Evolutionary conservation across 2,888 invertebrate genomes (phyloP).

Genomic region (Poecilus cupreus): DNA sequence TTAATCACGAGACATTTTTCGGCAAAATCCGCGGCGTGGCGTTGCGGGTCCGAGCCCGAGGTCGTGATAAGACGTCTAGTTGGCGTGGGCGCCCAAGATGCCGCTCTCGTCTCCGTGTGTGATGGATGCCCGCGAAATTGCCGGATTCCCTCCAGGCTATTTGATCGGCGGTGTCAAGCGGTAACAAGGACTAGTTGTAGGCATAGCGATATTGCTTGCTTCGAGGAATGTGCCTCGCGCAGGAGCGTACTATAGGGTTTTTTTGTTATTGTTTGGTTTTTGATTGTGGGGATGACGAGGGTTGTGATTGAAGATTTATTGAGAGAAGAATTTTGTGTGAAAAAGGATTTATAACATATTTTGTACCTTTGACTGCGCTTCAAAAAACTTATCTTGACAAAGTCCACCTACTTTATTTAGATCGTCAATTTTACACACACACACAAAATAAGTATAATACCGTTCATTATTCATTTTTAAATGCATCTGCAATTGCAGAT

Average conservation of each 20-base stretch:
- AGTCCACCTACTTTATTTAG: no score
- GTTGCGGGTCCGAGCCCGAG: background rate
- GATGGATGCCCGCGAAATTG: slow-evolving; percentile 44
- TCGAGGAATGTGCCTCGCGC: background rate
- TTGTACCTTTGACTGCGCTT: no score
- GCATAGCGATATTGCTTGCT: slow-evolving; percentile 23
- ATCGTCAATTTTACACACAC: no score
- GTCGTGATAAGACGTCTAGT: background rate
- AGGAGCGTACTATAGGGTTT: background rate
- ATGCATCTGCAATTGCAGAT: no score
- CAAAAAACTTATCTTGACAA: no score
- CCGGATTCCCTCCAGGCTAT: slow-evolving; percentile 38
- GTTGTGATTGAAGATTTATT: no score
- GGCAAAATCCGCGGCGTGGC: background rate
- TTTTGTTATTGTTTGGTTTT: no score
- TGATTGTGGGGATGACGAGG: no score
- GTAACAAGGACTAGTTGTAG: slow-evolving; percentile 34
- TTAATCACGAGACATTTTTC: slow-evolving; percentile 41
- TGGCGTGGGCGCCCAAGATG: background rate
- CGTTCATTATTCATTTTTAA: no score
- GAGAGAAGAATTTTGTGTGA: no score
- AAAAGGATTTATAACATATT: no score
- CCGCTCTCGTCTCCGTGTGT: background rate
- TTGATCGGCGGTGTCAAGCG: slow-evolving; percentile 39
- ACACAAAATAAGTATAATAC: no score